Base-by-base conservation (phyloP, 2,888 invertebrate genomes). In the Amaurobius ferox region DNA sequence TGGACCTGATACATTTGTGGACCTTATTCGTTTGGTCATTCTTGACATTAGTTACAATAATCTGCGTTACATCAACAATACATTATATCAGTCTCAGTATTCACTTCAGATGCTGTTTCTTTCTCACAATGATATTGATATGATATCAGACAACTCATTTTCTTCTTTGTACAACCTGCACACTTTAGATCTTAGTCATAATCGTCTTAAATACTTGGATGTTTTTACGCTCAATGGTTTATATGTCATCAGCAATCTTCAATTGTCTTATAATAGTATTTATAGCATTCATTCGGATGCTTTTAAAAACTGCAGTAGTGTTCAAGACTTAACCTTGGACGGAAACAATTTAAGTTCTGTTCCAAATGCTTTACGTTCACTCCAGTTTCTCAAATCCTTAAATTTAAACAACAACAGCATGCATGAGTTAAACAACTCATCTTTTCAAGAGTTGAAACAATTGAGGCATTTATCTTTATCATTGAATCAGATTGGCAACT, bases 321-420 rank as follows among this genome's bases (percentile, higher is more conserved):
- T 97, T 90, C 95, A 96, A 66, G 97, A 97, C 92, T 93, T 97
- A 89, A 96, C 96, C 93, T 93, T 97, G 90, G 96, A 96, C 92
- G 96, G 95, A 87, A 97, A 97, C 92, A 94, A 94, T 90, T 93
- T 97, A 90, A 94, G 94, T 90, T 93, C 94, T 89, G 94, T 97
- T 90, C 97, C 97, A 64, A 91, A 94, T 90, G 97, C 97, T 29
- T 92, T 97, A 87, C 94, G 95, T 91, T 95, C 96, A 92, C 95
- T 97, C 95, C 94, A 95, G 89, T 93, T 96, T 90, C 92, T 98
- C 90, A 94, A 95, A 91, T 96, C 96, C 70, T 94, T 98, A 87
- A 97, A 97, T 92, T 93, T 98, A 89, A 97, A 97, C 80, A 97
- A 97, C 92, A 98, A 98, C 93, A 93, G 94, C 91, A 95, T 98